These are phyloP conservation scores for Lathamus discolor DNA, from an alignment of 2,113 vertebrate genomes.

Conservation along the genomic window DNA sequence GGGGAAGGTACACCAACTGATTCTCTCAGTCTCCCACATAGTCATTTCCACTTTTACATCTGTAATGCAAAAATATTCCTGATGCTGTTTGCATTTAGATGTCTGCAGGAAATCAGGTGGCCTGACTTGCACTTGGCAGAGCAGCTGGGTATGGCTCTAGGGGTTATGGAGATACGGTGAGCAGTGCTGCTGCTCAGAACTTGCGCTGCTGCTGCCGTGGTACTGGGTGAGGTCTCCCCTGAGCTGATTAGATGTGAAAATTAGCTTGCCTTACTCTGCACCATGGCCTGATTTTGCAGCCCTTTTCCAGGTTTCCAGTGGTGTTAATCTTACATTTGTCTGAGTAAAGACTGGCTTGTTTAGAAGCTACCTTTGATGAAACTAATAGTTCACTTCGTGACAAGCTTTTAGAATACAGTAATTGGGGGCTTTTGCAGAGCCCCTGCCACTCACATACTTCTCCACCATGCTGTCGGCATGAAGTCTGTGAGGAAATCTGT, in stretches of 20 bases:
- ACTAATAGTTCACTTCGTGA: not conserved
- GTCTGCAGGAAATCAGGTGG: not conserved
- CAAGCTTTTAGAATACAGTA: not conserved
- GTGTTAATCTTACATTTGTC: not conserved
- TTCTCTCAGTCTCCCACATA: not conserved
- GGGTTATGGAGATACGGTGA: rapidly evolving
- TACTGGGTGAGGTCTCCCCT: rapidly evolving
- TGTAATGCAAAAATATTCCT: not conserved
- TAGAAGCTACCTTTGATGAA: not conserved
- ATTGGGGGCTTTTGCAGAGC: not conserved
- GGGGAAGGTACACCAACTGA: not conserved
- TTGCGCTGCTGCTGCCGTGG: not conserved
- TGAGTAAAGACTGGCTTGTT: not conserved
- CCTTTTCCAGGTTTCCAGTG: not conserved
- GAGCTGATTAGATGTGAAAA: not conserved
- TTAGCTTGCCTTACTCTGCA: rapidly evolving
- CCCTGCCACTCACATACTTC: rapidly evolving
- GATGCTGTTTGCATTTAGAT: not conserved
- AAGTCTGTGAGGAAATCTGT: not conserved
- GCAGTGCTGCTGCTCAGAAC: not conserved
- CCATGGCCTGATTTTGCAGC: not conserved
- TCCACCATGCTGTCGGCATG: not conserved
- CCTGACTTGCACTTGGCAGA: rapidly evolving
- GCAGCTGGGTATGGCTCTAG: not conserved
- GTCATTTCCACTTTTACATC: not conserved